Evolutionary conservation across 2,888 invertebrate genomes (phyloP).

Genomic region (Epinotia bilunana): DNA sequence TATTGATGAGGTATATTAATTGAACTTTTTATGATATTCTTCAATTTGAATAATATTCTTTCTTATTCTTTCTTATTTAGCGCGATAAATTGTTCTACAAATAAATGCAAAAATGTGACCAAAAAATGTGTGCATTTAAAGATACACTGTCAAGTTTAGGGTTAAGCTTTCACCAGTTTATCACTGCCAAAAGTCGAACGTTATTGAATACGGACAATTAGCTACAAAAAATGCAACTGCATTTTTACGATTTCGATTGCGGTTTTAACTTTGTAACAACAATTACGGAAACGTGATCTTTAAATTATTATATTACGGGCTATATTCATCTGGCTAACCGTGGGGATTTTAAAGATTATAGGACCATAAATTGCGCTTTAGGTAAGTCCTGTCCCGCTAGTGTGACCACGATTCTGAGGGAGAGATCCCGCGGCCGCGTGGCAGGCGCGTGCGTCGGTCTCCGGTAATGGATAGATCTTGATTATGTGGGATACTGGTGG

Average conservation of each 20-base stretch:
- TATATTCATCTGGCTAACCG: background rate
- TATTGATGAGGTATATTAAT: too few species aligned
- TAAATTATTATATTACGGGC: background rate
- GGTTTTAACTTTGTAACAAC: background rate
- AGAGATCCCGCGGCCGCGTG: slow-evolving; percentile 62
- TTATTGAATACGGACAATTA: slow-evolving; percentile 34
- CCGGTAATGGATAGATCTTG: slow-evolving; percentile 38
- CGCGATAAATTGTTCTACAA: too few species aligned
- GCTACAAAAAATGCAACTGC: slow-evolving; percentile 16
- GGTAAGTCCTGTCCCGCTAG: slow-evolving; percentile 57
- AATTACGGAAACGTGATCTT: background rate
- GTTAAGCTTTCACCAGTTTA: background rate
- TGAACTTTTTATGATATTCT: too few species aligned
- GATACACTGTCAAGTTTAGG: too few species aligned
- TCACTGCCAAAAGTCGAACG: slow-evolving; percentile 17
- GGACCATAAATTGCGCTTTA: slow-evolving; percentile 59
- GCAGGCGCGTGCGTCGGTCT: slow-evolving; percentile 70
- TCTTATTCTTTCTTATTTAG: too few species aligned
- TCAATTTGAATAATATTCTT: too few species aligned
- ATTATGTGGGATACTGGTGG: slow-evolving; percentile 18
- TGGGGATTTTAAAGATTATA: slow-evolving; percentile 20
- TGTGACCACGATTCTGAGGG: slow-evolving; percentile 59
- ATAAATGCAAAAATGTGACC: too few species aligned
- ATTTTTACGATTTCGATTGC: slow-evolving; percentile 31
- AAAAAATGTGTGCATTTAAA: too few species aligned